Base-by-base conservation (phyloP, 2,113 vertebrate species). In the Lamprotornis superbus region DNA sequence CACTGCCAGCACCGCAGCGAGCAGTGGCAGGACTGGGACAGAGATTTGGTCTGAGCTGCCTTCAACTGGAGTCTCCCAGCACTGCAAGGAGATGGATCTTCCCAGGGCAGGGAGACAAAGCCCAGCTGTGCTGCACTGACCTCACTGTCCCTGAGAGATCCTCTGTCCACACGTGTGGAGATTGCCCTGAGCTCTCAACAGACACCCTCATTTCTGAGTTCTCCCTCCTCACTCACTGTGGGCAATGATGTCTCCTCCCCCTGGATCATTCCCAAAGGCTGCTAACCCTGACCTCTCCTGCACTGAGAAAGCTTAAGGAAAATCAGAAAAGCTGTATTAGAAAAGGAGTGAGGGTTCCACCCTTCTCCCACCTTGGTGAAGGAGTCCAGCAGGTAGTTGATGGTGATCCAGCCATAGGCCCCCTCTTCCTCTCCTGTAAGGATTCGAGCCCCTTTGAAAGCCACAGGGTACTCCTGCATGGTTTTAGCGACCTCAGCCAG, bases 381-480 rank as follows among this genome's bases (percentile, higher is more conserved):
- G 96, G 98, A 99, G 65, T 98, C 97, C 73, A 98, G 97, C 50
- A 99, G 98, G 79, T 99, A 99, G 97, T 99, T 99, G 91, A 98
- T 98, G 4, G 98, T 99, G 95, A 99, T 98, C 98, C 99, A 99
- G 65, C 98, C 98, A 3, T 98, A 98, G 5, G 98, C 97, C 1
- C 98, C 98, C 80, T 99, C 98, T 37, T 98, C 97, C 27, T 98
- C 96, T 39, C 98, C 98, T 3, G 97, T 98, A 42, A 99, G 95
- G 64, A 99, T 98, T 6, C 69, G 93, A 14, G 98, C 98, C 6
- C 98, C 98, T 52, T 13, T 96, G 97, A 98, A 99, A 67, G 83
- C 90, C 87, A 99, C 97, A 1, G 98, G 98, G 80, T 99, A 99
- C 11, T 98, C 95, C 84, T 27, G 89, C 92, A 99, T 98, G 59